These are phyloP conservation scores for Drosophila pachea DNA, from an alignment of 1,140 invertebrate genomes.

Conservation along the genomic window DNA sequence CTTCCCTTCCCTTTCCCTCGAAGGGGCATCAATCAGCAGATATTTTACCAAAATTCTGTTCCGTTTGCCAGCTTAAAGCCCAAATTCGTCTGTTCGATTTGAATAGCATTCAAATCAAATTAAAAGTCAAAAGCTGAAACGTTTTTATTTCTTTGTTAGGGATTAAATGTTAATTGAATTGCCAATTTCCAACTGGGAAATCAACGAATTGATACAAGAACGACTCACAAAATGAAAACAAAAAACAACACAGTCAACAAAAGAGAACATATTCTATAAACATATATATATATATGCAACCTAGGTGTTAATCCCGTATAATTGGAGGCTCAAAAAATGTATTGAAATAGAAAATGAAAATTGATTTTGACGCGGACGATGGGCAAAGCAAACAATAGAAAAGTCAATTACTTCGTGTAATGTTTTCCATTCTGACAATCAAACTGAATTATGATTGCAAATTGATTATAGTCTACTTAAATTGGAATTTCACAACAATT, in stretches of 20 bases:
- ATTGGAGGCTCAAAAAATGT: conserved; percentile 42
- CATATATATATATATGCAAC: conserved; percentile 13
- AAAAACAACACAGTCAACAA: conserved; percentile 32
- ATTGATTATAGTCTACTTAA: neutral
- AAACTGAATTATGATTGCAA: conserved; percentile 9
- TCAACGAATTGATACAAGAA: conserved; percentile 38
- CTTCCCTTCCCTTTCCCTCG: too few relatives aligned
- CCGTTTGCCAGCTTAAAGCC: neutral
- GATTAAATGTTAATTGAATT: conserved; percentile 59
- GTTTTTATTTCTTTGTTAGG: neutral
- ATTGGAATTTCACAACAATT: conserved; percentile 2
- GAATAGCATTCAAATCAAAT: conserved; percentile 25
- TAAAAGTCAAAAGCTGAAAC: conserved; percentile 2
- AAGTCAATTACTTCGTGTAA: conserved; percentile 36
- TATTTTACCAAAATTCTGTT: too few relatives aligned
- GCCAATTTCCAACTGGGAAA: conserved; percentile 19
- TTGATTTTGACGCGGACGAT: conserved; percentile 14
- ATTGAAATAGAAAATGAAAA: conserved; percentile 19
- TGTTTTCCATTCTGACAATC: conserved; percentile 14
- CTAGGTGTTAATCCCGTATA: conserved; percentile 57
- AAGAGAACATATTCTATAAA: neutral
- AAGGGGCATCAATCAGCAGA: too few relatives aligned
- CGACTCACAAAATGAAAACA: conserved; percentile 5
- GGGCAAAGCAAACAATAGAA: conserved; percentile 11
- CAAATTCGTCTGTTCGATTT: neutral